A percentile compares a stretch with the other conserved stretches of the same genome.
These are phyloP conservation scores for Cryptus armator DNA, from an alignment of 2,888 invertebrate species.

Conservation along the genomic window DNA sequence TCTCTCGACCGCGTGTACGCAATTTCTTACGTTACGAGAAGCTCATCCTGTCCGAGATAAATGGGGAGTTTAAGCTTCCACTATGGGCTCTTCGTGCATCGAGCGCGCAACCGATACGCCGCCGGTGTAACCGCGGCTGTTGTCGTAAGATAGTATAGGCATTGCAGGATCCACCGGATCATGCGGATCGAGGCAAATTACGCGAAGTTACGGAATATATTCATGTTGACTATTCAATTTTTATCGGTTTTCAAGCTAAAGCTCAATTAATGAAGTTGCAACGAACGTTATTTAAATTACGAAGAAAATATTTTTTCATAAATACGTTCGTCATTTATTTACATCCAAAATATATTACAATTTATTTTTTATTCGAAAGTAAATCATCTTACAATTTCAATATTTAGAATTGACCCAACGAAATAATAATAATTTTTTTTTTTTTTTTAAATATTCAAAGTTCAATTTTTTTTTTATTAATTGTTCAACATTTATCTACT, in stretches of 20 bases:
- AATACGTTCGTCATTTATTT: no score
- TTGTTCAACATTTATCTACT: no score
- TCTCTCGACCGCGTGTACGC: constrained; percentile 34
- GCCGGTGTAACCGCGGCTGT: constrained; percentile 47
- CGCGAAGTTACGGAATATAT: neutral
- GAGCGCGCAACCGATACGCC: constrained; percentile 45
- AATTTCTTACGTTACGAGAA: constrained; percentile 68
- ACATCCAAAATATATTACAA: no score
- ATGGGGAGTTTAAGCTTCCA: constrained; percentile 55
- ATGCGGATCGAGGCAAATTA: constrained; percentile 38
- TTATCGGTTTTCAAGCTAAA: neutral
- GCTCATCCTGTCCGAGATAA: constrained; percentile 63
- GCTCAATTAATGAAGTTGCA: no score
- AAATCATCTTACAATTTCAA: no score
- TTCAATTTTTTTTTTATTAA: no score
- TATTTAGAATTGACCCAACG: no score
- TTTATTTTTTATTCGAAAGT: no score
- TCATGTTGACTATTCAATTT: neutral
- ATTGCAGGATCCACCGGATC: constrained; percentile 41
- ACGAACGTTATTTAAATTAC: no score
- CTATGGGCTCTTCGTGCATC: constrained; percentile 36
- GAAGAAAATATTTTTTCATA: no score
- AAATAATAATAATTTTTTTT: no score
- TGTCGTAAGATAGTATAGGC: constrained; percentile 8
- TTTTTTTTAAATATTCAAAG: no score